Base-by-base conservation (phyloP, 2,888 invertebrate genomes). In the Epistrophe eligans region DNA sequence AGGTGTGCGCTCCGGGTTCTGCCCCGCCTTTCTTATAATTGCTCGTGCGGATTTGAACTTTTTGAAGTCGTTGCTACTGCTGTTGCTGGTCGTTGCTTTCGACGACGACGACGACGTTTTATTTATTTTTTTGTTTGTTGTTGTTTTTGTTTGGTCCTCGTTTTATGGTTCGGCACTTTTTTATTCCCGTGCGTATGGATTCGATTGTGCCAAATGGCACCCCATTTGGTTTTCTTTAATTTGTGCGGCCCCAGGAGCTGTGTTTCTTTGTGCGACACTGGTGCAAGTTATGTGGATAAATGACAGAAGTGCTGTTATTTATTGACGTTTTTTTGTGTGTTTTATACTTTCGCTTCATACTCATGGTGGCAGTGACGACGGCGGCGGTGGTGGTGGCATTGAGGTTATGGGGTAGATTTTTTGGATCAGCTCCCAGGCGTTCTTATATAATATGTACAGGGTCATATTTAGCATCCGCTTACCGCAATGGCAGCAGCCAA, bases 251-350 rank as follows among this genome's bases (percentile, higher is more conserved):
- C 76, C 87, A 72, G 83, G 50, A 83, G 79, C 77, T 73, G 38
- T 62, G 76, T 48, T 71, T 71, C 72, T 72, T 83, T 79, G 79
- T 79, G 76, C 74, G 83, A 48, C 87, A 87, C 91, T 91, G 91
- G 91, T 91, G 91, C 91, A 91, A 91, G 91, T 91, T 91, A 91
- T 91, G 91, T 91, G 91, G 91, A 91, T 91, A 91, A 91, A 92
- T 92, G 89, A 91, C 91, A 92, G 91, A 92, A 92, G 91, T 92
- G 90, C 91, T 90, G 91, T 92, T 91, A 92, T 92, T 92, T 92
- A 92, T 92, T 84, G 88, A 76, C 84, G 79, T 79, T 73, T 79
- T 71, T 74, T 76, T 67, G 58, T 77, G 48, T 60, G 52, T 79
- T 38, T 79, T 81, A 73, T 85, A 77, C 77, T 85, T 79, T 60